Evolutionary conservation across 2,888 invertebrate genomes (phyloP), one percentile per base, ranked within the genome.

Genomic region (Mythimna lalbum): DNA sequence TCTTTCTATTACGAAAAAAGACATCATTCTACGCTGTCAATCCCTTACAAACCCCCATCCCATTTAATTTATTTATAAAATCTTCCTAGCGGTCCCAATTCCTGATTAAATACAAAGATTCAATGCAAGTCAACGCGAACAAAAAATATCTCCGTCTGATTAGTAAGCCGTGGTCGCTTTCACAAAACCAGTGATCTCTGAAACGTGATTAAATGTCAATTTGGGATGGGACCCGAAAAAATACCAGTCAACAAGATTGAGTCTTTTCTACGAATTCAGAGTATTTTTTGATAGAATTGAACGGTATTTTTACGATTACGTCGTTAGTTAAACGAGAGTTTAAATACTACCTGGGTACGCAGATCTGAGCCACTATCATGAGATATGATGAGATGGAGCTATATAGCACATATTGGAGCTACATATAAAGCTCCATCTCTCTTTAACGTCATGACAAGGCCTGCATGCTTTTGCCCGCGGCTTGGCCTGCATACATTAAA

Each of bases 181-280:
- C 36, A 64, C 67, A 73, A 73, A 80, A 74, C 72, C 86, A 81
- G 69, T 83, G 83, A 83, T 83, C 86, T 81, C 66, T 78, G 76
- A 66, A 85, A 83, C 76, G 70, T 85, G 75, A 83, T 83, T 85
- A 83, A 85, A 83, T 83, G 78, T 72, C 81, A 78, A 83, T 83
- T 83, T 76, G 72, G 61, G 57, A 66, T 69, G 62, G 67, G 55
- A 64, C 66, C 72, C 52, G 60, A 76, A 85, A 82, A 83, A 85
- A 77, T 77, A 74, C 69, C 70, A 72, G 80, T 73, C 86, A 80
- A 77, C 70, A 73, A 72, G 64, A 77, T 83, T 77, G 50, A 74
- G 67, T 72, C 76, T 76, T 69, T 77, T 61, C 56, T 49, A 57
- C 66, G 70, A 66, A 78, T 53, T 50, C 36, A 39, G 57, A 47